Percentiles rank a stretch among this genome's conserved stretches.
phyloP scores from a whole-genome alignment of 1,140 invertebrate genomes.

The Drosophila pallidifrons region DNA sequence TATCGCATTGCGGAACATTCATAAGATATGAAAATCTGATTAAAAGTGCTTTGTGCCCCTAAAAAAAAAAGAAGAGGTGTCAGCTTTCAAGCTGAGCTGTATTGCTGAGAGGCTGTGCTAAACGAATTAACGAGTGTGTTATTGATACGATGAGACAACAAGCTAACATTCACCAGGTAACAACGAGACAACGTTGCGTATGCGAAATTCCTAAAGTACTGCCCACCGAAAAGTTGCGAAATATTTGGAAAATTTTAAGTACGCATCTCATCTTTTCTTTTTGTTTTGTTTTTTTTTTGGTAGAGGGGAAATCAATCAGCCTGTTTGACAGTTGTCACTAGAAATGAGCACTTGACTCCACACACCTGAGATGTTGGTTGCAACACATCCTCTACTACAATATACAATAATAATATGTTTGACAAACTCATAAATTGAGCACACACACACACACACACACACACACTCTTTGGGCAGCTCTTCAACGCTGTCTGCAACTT shows the following conservation, averaged over 20 bases:
- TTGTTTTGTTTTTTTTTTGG: not conserved
- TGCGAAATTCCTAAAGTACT: conserved; percentile 19
- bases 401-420: conserved; percentile 6
- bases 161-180: conserved; percentile 33
- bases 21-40: conserved; percentile 69
- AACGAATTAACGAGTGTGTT: conserved; percentile 76
- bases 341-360: not conserved
- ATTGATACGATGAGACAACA: conserved; percentile 59
- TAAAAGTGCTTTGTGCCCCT: conserved; percentile 43
- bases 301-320: conserved; percentile 65
- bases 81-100: conserved; percentile 36
- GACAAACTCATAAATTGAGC: conserved; percentile 33
- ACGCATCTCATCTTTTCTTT: conserved; percentile 33
- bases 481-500: conserved; percentile 6
- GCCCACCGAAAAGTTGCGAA: conserved; percentile 11
- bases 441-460: not conserved
- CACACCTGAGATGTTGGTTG: conserved; percentile 3
- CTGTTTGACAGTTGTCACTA: conserved; percentile 54
- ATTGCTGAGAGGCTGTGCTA: conserved; percentile 29
- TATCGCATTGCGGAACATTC: conserved; percentile 50
- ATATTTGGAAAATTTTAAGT: conserved; percentile 56
- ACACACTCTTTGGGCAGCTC: not conserved
- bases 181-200: conserved; percentile 26
- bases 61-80: conserved; percentile 25
- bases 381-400: conserved; percentile 15